Conservation (phyloP, 2,888 invertebrate genomes). For the Bombylius major region DNA sequence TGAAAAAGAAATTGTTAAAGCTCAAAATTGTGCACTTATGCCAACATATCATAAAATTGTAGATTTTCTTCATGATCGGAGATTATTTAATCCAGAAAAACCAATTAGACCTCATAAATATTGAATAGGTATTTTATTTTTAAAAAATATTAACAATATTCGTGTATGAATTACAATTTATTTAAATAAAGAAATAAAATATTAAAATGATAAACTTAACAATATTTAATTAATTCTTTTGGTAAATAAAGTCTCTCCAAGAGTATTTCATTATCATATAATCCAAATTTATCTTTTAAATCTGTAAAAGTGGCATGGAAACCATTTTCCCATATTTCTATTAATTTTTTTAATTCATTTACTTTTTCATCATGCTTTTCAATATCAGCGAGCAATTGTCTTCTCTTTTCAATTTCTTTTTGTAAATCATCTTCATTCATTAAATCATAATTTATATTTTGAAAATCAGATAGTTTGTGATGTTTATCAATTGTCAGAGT, state of each 20-base stretch:
- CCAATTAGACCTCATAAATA: constrained; percentile 70
- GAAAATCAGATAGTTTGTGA: neutral
- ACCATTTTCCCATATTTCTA: constrained; percentile 23
- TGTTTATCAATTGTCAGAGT: too few species aligned
- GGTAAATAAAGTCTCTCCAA: constrained; percentile 22
- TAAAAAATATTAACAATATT: neutral
- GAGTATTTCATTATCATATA: constrained; percentile 13
- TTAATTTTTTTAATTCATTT: constrained; percentile 16
- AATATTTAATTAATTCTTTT: constrained; percentile 23
- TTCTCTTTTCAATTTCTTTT: neutral
- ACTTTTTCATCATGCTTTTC: constrained; percentile 14
- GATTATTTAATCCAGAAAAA: constrained; percentile 76
- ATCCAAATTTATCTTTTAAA: constrained; percentile 17
- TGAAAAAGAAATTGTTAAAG: constrained; percentile 58
- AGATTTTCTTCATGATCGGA: constrained; percentile 73
- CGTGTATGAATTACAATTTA: too few species aligned
- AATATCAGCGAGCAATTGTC: neutral
- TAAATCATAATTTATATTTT: neutral
- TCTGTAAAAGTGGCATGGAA: constrained; percentile 23
- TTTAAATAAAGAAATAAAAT: too few species aligned
- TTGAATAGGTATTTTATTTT: constrained; percentile 31
- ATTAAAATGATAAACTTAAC: neutral
- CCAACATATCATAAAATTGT: constrained; percentile 67
- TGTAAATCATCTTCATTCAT: neutral
- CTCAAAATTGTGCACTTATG: constrained; percentile 74